Base-by-base conservation (phyloP, 2,888 invertebrate genomes). In the Crocallis elinguaria region DNA sequence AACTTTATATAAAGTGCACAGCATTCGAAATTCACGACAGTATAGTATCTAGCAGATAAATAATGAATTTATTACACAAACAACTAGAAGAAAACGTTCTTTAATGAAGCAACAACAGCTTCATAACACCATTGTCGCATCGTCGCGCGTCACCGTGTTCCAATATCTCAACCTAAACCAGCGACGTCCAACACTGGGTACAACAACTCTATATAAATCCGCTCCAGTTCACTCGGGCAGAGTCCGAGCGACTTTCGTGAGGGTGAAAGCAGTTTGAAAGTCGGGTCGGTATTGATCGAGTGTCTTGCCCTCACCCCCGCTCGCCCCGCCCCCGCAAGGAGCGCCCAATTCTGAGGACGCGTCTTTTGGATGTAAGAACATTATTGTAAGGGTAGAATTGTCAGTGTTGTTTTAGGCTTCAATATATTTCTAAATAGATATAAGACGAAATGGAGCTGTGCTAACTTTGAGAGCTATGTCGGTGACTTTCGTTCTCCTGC, bases 191-290 rank as follows among this genome's bases (percentile, higher is more conserved):
- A 16, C 9, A 14, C 9, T 39, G 70, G 75, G 77, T 61, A 41
- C 19, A 79, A 2, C 85, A 77, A 23, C 88, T 88, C 85, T 51
- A 57, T 60, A 61, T 0, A 50, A 12, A 46, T 79, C 59, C 52
- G 42, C 59, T 66, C 69, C 72, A 77, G 79, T 78, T 77, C 81
- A 79, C 74, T 78, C 77, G 82, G 79, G 81, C 77, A 74, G 82
- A 84, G 87, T 84, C 84, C 88, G 88, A 82, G 82, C 88, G 88
- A 90, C 90, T 91, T 91, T 91, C 90, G 86, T 87, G 88, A 90
- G 90, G 91, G 89, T 86, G 89, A 91, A 91, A 91, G 88, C 91
- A 89, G 90, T 91, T 91, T 90, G 91, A 91, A 91, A 91, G 91
- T 91, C 90, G 89, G 88, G 88, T 84, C 85, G 83, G 90, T 91